Evolutionary conservation across 2,888 invertebrate genomes (phyloP).

Genomic region (Sceliomorpha sp.): DNA sequence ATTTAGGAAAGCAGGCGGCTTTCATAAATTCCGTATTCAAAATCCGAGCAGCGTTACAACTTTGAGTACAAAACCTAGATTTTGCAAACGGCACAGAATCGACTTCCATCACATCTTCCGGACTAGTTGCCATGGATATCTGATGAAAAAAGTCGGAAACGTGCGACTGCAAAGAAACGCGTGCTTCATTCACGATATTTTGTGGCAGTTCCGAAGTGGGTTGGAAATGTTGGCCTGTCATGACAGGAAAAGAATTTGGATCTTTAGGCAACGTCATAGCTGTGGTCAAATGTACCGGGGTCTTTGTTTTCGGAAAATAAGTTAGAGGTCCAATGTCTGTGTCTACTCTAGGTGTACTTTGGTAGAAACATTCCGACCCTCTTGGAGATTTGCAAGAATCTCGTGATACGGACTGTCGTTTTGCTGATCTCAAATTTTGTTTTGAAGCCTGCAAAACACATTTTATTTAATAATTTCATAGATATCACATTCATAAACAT

Average conservation of each 20-base stretch:
- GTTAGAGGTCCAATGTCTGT: slow-evolving; percentile 76
- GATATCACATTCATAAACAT: too few species aligned
- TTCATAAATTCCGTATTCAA: slow-evolving; percentile 55
- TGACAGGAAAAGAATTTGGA: slow-evolving; percentile 59
- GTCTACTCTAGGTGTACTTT: slow-evolving; percentile 76
- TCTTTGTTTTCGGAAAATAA: slow-evolving; percentile 57
- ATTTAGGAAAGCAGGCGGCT: slow-evolving; percentile 67
- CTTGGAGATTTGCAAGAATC: slow-evolving; percentile 63
- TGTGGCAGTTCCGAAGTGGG: slow-evolving; percentile 70
- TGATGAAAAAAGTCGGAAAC: slow-evolving; percentile 78
- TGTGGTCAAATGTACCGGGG: slow-evolving; percentile 42
- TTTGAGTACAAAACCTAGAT: slow-evolving; percentile 59
- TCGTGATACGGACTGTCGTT: slow-evolving; percentile 72
- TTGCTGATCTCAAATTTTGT: slow-evolving; percentile 69
- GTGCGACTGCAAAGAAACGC: slow-evolving; percentile 75
- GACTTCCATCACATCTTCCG: slow-evolving; percentile 78
- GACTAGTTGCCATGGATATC: slow-evolving; percentile 77
- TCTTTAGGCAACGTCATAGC: slow-evolving; percentile 70
- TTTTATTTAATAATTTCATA: too few species aligned
- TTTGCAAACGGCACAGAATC: slow-evolving; percentile 68
- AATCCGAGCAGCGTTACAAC: slow-evolving; percentile 58
- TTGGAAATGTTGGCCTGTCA: slow-evolving; percentile 58
- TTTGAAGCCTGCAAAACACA: slow-evolving; percentile 75
- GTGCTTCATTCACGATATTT: slow-evolving; percentile 73
- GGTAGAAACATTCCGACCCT: slow-evolving; percentile 73